Evolutionary conservation across 1,140 invertebrate species (phyloP).

Genomic region (Drosophila hydei): DNA sequence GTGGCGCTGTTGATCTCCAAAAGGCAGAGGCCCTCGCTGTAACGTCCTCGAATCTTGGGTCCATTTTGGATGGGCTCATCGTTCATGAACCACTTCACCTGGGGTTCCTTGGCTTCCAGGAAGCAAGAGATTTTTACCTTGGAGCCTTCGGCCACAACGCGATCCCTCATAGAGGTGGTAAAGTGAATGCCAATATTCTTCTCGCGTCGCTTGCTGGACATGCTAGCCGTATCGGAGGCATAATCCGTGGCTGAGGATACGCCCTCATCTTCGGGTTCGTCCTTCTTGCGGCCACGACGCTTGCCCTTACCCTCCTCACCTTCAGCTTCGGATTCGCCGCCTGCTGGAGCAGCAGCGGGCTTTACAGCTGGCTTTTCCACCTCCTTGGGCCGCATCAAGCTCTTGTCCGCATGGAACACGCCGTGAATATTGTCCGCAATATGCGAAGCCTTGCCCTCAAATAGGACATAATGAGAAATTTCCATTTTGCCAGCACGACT

Average conservation of each 20-base stretch:
- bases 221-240: constrained; percentile 68
- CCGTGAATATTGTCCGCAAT: constrained; percentile 83
- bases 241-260: constrained; percentile 67
- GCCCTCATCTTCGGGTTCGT: constrained; percentile 54
- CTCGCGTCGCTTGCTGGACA: constrained; percentile 76
- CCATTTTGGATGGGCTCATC: constrained; percentile 81
- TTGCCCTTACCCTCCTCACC: constrained; percentile 62
- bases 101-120: constrained; percentile 90
- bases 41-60: constrained; percentile 85
- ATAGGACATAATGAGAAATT: constrained; percentile 73
- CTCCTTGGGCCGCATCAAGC: constrained; percentile 67
- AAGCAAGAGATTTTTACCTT: constrained; percentile 93
- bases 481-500: constrained; percentile 79
- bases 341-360: constrained; percentile 17
- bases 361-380: constrained; percentile 58
- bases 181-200: constrained; percentile 81
- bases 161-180: constrained; percentile 87
- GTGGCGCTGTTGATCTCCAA: constrained; percentile 86
- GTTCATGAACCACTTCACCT: constrained; percentile 91
- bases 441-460: constrained; percentile 71
- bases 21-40: constrained; percentile 87
- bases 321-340: constrained; percentile 47
- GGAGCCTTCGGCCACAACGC: constrained; percentile 90
- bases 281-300: constrained; percentile 59
- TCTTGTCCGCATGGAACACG: constrained; percentile 83